Conservation (phyloP, 30 jellyfish, hydroid and myxozoan species). For the Haliclystus octoradiatus region DNA sequence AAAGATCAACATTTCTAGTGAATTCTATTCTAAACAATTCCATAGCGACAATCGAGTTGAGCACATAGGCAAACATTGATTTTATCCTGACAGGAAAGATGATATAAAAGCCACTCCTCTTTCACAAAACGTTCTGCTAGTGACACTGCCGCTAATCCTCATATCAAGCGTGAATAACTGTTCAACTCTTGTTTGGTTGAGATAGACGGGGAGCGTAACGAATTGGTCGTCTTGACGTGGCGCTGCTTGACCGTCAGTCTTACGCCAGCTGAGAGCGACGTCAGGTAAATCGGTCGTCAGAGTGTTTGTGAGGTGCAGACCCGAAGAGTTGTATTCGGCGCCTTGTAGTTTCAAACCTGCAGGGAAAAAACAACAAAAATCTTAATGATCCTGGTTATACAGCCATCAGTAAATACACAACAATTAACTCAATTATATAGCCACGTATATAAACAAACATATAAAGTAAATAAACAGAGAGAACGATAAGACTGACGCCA, state of each 20-base stretch:
- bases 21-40: too few relatives aligned
- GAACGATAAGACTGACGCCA: too few relatives aligned
- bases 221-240: constrained; percentile 15
- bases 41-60: too few relatives aligned
- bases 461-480: too few relatives aligned
- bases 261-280: constrained; percentile 74
- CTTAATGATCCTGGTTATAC: too few relatives aligned
- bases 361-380: background rate
- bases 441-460: too few relatives aligned
- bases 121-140: constrained; percentile 81
- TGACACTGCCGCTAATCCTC: constrained; percentile 72
- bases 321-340: constrained; percentile 48
- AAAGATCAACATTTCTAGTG: too few relatives aligned
- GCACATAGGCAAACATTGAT: too few relatives aligned
- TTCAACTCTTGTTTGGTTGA: constrained; percentile 95
- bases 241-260: constrained; percentile 27
- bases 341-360: constrained; percentile 97
- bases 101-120: constrained; percentile 93
- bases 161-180: constrained; percentile 87
- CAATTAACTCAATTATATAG: too few relatives aligned
- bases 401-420: too few relatives aligned
- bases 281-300: constrained; percentile 90
- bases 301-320: constrained; percentile 59
- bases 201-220: constrained; percentile 88
- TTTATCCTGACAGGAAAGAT: constrained; percentile 82